These are phyloP conservation scores for Salarias fasciatus DNA, from an alignment of 2,797 vertebrate species.

Conservation along the genomic window DNA sequence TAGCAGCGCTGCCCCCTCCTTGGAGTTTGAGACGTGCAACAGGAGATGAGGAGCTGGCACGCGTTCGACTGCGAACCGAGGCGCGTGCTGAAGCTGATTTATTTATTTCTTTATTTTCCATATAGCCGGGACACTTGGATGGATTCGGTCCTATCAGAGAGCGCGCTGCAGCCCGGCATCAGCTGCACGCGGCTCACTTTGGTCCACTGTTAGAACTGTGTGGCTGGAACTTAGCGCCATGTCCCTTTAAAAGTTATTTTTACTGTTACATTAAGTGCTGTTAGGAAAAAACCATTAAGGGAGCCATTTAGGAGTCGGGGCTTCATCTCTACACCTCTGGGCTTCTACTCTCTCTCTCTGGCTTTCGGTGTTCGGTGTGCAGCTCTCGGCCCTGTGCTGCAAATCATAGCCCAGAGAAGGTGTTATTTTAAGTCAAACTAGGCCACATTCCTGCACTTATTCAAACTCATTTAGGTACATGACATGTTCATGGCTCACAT, in stretches of 20 bases:
- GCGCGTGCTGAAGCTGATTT: slow-evolving; percentile 35
- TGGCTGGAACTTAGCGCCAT: slow-evolving; percentile 21
- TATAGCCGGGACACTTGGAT: slow-evolving; percentile 25
- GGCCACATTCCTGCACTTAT: slow-evolving; percentile 59
- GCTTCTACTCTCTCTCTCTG: not conserved
- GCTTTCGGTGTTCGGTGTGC: slow-evolving; percentile 33
- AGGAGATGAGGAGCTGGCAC: slow-evolving; percentile 63
- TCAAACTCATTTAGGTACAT: slow-evolving; percentile 52
- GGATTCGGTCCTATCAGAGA: slow-evolving; percentile 5
- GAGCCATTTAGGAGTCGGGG: slow-evolving; percentile 40
- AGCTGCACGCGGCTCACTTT: no score
- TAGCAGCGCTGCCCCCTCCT: slow-evolving; percentile 13
- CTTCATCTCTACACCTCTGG: slow-evolving; percentile 51
- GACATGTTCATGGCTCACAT: slow-evolving; percentile 47
- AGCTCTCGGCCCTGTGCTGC: slow-evolving; percentile 30
- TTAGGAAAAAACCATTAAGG: slow-evolving; percentile 17
- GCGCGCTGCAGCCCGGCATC: not conserved
- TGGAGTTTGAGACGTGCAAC: slow-evolving; percentile 74
- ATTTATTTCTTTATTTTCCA: slow-evolving; percentile 41
- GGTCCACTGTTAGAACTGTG: no score
- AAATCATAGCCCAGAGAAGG: slow-evolving; percentile 44
- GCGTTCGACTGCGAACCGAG: slow-evolving; percentile 23
- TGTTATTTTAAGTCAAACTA: slow-evolving; percentile 71
- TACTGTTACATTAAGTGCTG: slow-evolving; percentile 20
- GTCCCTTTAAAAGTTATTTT: slow-evolving; percentile 50